Conservation (phyloP, 2,888 invertebrate genomes). For the Cyclophora albipunctata region DNA sequence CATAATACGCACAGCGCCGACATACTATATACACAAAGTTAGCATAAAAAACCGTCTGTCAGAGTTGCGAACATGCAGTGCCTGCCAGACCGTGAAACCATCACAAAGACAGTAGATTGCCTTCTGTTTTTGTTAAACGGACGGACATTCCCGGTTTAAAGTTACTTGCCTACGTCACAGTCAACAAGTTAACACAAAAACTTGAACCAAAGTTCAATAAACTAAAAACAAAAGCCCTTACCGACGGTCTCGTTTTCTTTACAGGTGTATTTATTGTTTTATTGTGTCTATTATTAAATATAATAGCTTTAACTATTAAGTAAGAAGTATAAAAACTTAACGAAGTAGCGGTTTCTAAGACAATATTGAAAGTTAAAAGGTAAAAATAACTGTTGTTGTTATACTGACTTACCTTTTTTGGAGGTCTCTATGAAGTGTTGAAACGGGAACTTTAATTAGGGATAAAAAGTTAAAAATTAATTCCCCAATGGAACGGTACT, state of each 20-base stretch:
- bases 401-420: too few species aligned
- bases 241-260: conserved; percentile 30
- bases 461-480: too few species aligned
- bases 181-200: conserved; percentile 37
- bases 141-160: conserved; percentile 30
- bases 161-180: conserved; percentile 34
- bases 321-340: too few species aligned
- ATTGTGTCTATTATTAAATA: neutral
- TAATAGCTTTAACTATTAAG: neutral
- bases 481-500: too few species aligned
- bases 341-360: too few species aligned
- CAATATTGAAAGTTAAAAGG: too few species aligned
- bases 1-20: too few species aligned
- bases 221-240: conserved; percentile 43
- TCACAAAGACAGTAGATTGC: conserved; percentile 39
- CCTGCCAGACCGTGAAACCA: conserved; percentile 46
- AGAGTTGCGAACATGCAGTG: conserved; percentile 5
- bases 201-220: conserved; percentile 37
- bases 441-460: too few species aligned
- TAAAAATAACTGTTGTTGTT: too few species aligned
- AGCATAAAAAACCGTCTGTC: conserved; percentile 1
- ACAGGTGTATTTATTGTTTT: conserved; percentile 7
- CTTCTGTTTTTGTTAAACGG: conserved; percentile 31
- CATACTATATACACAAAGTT: too few species aligned
- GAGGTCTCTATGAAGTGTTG: too few species aligned